A percentile compares a stretch with the other conserved stretches of the same genome.
Conservation (phyloP, 2,888 invertebrate genomes). For the Magallana nippona region DNA sequence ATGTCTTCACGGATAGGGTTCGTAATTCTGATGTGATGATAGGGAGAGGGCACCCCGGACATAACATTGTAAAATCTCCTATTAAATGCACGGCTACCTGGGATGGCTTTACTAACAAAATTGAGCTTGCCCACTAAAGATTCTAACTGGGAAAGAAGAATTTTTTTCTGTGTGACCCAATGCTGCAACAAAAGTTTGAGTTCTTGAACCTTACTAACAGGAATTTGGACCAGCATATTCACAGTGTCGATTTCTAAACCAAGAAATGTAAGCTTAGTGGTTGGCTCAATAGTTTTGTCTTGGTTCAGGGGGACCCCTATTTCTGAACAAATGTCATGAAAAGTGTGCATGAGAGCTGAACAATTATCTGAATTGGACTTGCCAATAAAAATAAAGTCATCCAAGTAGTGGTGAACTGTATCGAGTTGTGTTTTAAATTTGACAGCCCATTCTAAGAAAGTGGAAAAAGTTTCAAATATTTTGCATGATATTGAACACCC, state of each 20-base stretch:
- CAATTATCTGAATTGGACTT: background rate
- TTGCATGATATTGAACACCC: background rate
- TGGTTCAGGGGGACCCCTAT: slow-evolving; percentile 26
- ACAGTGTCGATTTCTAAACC: slow-evolving; percentile 33
- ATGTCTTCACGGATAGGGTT: background rate
- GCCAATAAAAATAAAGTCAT: slow-evolving; percentile 30
- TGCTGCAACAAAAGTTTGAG: background rate
- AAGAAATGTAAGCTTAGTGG: slow-evolving; percentile 18
- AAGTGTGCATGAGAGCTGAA: background rate
- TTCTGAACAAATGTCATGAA: slow-evolving; percentile 7
- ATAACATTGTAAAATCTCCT: background rate
- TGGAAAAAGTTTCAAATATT: background rate
- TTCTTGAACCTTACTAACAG: background rate
- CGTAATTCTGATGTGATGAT: background rate
- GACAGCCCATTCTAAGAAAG: slow-evolving; percentile 3
- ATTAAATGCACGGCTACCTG: background rate
- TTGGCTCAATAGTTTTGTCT: slow-evolving; percentile 24
- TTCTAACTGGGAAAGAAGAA: no score
- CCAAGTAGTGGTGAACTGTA: background rate
- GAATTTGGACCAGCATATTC: slow-evolving; percentile 1
- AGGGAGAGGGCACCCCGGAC: background rate
- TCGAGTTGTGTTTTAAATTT: background rate
- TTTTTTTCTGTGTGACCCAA: background rate
- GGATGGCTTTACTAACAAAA: background rate
- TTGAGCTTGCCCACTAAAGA: no score